Conservation (phyloP, 2,797 vertebrate genomes). For the Lutjanus argentimaculatus region DNA sequence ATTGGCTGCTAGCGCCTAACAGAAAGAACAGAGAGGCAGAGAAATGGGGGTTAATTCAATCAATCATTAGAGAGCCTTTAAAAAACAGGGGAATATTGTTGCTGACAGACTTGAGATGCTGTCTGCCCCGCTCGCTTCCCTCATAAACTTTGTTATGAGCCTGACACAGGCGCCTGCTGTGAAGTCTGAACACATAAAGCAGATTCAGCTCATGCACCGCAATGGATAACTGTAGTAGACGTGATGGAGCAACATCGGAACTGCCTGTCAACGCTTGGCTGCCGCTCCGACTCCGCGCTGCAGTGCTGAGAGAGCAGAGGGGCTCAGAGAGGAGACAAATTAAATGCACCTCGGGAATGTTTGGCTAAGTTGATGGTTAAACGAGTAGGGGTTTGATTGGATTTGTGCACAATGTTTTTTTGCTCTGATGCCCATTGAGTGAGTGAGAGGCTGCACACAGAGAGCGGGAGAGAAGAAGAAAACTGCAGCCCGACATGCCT, state of each 20-base stretch:
- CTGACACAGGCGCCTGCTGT: background rate
- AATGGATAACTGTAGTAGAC: constrained; percentile 36
- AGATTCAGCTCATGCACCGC: constrained; percentile 42
- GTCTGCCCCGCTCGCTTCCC: constrained; percentile 15
- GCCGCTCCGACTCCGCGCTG: constrained; percentile 40
- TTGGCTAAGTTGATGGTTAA: constrained; percentile 59
- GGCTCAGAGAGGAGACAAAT: constrained; percentile 57
- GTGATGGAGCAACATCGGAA: constrained; percentile 47
- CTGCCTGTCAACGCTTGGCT: constrained; percentile 51
- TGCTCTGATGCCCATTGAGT: constrained; percentile 50
- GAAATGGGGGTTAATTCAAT: constrained; percentile 37
- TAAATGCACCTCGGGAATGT: constrained; percentile 59
- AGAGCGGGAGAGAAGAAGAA: constrained; percentile 25
- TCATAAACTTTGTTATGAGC: constrained; percentile 44
- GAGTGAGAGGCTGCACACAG: constrained; percentile 41
- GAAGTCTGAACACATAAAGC: constrained; percentile 37
- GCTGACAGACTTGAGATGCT: constrained; percentile 38
- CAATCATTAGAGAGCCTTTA: constrained; percentile 34
- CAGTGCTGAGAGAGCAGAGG: constrained; percentile 51
- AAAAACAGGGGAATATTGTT: constrained; percentile 21
- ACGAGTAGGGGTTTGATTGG: constrained; percentile 59
- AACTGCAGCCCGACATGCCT: constrained; percentile 43
- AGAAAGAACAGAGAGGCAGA: constrained; percentile 16
- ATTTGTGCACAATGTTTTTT: constrained; percentile 54
- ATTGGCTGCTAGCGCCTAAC: constrained; percentile 94